phyloP scores from a whole-genome alignment of 2,797 vertebrate species.

The Hapalemur alaotrensis region DNA sequence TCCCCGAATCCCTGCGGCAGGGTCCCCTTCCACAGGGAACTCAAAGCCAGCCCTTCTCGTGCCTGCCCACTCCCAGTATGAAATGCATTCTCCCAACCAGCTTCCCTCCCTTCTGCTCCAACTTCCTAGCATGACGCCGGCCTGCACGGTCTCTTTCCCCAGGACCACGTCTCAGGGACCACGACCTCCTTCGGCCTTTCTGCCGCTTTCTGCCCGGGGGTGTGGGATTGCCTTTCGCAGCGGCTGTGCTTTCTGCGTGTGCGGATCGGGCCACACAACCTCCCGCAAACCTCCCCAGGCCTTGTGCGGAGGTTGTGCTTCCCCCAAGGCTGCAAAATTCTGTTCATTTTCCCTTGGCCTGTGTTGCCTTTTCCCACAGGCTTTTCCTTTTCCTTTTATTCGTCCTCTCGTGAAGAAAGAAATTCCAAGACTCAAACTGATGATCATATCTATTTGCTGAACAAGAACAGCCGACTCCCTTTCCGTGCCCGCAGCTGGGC shows the following conservation, averaged over 20 bases:
- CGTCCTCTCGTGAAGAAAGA: neutral
- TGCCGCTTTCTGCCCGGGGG: neutral
- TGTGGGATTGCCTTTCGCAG: neutral
- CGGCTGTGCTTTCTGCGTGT: no score
- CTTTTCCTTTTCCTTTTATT: neutral
- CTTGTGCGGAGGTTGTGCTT: neutral
- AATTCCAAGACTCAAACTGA: neutral
- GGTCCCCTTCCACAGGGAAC: neutral
- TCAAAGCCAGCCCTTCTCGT: neutral
- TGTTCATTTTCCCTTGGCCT: neutral
- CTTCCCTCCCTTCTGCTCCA: neutral
- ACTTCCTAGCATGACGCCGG: no score
- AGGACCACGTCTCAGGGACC: neutral
- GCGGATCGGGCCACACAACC: neutral
- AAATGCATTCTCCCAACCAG: neutral
- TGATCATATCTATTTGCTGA: neutral
- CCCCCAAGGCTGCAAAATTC: no score
- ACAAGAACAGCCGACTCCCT: rapidly evolving
- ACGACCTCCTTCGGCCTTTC: neutral
- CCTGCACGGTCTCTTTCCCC: no score
- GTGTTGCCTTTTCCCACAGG: neutral
- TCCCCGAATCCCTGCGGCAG: neutral
- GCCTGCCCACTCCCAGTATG: no score
- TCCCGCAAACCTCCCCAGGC: neutral
- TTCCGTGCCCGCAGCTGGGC: neutral